Evolutionary conservation across 2,113 vertebrate species (phyloP).

Genomic region (Nesogale talazaci): DNA sequence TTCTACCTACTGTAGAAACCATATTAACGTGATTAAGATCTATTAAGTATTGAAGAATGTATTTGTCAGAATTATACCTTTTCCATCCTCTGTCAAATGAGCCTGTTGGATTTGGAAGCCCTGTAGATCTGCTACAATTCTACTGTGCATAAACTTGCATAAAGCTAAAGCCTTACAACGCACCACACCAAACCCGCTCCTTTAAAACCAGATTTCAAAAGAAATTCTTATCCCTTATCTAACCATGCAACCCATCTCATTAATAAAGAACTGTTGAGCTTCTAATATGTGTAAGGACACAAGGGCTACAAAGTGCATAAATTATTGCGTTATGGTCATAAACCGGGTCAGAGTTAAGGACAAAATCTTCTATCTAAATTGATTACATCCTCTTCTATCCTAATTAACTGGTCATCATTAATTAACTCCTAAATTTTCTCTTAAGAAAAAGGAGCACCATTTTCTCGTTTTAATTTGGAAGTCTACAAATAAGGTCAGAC

Average conservation of each 20-base stretch:
- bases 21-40: neutral
- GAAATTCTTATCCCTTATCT: neutral
- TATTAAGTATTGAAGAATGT: neutral
- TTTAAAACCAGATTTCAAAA: neutral
- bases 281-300: neutral
- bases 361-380: neutral
- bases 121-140: neutral
- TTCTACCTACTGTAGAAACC: neutral
- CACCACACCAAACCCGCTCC: neutral
- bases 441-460: constrained; percentile 31
- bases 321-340: neutral
- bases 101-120: neutral
- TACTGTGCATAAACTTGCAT: too few relatives aligned
- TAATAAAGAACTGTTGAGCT: neutral
- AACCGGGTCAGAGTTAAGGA: neutral
- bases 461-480: constrained; percentile 69
- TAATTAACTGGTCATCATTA: constrained; percentile 37
- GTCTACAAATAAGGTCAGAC: constrained; percentile 50
- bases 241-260: neutral
- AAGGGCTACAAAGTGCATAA: neutral
- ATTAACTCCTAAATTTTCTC: neutral
- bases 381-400: neutral
- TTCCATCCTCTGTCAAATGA: neutral
- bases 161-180: too few relatives aligned
- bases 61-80: constrained; percentile 5